Percentiles rank a stretch among this genome's conserved stretches.
Conservation (phyloP, 2,113 vertebrate genomes). For the Anoura caudifer region DNA sequence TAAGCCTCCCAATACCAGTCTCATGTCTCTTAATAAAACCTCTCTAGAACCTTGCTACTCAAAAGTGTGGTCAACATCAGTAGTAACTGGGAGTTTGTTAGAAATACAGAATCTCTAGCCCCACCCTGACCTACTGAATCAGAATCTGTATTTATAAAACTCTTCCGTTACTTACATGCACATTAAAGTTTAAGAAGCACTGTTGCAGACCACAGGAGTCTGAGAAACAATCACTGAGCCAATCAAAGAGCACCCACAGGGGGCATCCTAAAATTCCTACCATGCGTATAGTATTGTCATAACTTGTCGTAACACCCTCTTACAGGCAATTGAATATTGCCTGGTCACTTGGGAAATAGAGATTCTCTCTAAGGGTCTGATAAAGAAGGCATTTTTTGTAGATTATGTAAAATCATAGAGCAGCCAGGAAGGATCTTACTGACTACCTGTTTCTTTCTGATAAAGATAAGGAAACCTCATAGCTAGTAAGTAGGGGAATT, state of each 20-base stretch:
- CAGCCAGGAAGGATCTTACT: not conserved
- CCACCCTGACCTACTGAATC: not conserved
- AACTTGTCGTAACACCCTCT: not conserved
- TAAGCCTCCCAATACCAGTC: not conserved
- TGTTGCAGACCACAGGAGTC: not conserved
- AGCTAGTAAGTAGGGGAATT: not conserved
- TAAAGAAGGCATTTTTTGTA: not conserved
- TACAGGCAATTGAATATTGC: not conserved
- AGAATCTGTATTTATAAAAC: conserved; percentile 9
- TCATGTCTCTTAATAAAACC: not conserved
- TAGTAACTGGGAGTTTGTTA: not conserved
- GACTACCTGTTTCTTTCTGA: not conserved
- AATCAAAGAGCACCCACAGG: not conserved
- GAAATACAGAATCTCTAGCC: not conserved
- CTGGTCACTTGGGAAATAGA: conserved; percentile 27
- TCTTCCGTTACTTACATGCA: not conserved
- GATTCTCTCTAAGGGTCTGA: not conserved
- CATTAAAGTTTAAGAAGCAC: not conserved
- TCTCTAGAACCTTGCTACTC: not conserved
- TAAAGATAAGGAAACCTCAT: not conserved
- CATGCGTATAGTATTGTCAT: not conserved
- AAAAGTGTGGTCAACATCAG: not conserved
- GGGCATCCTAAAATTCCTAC: not conserved
- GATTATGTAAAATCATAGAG: conserved; percentile 26
- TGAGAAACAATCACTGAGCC: conserved; percentile 7